Evolutionary conservation across 2,113 vertebrate species (phyloP).

Genomic region (Entelurus aequoreus): DNA sequence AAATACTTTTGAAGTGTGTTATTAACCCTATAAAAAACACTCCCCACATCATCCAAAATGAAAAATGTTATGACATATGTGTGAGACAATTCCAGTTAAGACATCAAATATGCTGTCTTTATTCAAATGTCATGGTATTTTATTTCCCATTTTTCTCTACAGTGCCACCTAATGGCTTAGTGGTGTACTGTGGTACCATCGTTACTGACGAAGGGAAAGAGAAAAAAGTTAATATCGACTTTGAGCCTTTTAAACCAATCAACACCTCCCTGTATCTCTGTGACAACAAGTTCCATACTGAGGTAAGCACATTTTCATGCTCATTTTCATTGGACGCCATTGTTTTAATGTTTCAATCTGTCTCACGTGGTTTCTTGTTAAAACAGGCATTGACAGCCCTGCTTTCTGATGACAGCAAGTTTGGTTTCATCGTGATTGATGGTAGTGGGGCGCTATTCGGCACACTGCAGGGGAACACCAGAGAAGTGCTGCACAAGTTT

Average conservation of each 20-base stretch:
- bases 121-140: not conserved
- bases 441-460: slow-evolving; percentile 98
- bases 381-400: slow-evolving; percentile 92
- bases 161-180: slow-evolving; percentile 99
- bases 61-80: too few species aligned
- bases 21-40: not conserved
- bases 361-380: not conserved
- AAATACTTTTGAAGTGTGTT: not conserved
- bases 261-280: slow-evolving; percentile 99
- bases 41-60: not conserved
- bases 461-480: slow-evolving; percentile 97
- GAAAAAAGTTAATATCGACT: slow-evolving; percentile 99
- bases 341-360: not conserved
- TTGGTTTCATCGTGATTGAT: slow-evolving; percentile 98
- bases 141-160: slow-evolving; percentile 40
- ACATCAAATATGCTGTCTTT: too few species aligned
- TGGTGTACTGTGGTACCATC: slow-evolving; percentile 99
- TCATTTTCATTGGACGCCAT: not conserved
- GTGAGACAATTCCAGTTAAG: not conserved
- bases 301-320: slow-evolving; percentile 69
- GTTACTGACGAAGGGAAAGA: slow-evolving; percentile 99
- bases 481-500: slow-evolving; percentile 99
- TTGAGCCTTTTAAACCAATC: slow-evolving; percentile 99
- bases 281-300: slow-evolving; percentile 99
- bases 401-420: slow-evolving; percentile 98